Base-by-base conservation (phyloP, 2,888 invertebrate species). In the Parnassius mnemosyne region DNA sequence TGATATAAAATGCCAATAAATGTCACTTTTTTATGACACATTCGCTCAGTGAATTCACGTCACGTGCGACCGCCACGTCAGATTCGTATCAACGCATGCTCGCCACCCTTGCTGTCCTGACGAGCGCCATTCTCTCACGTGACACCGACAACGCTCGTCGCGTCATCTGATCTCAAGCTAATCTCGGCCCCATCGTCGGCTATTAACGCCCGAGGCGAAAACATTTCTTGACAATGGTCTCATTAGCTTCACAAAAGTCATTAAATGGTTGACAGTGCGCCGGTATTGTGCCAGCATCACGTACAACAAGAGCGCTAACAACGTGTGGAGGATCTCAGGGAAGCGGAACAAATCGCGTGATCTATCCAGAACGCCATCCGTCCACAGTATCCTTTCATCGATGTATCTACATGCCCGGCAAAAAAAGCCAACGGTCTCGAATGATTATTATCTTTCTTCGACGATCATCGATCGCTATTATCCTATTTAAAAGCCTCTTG, bases 1-100 rank as follows among this genome's bases (percentile, higher is more conserved):
- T 89, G 88, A 86, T 88, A 89, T 90, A 89, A 91, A 89, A 85
- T 79, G 84, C 87, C 87, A 89, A 89, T 91, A 89, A 91, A 89
- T 84, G 90, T 89, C 90, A 89, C 88, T 88, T 89, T 89, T 90
- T 91, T 90, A 89, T 89, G 87, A 87, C 79, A 77, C 81, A 74
- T 77, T 76, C 79, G 76, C 78, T 75, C 79, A 72, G 73, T 75
- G 83, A 73, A 88, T 85, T 85, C 89, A 78, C 67, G 85, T 90
- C 89, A 90, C 90, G 90, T 85, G 87, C 89, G 85, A 49, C 75
- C 65, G 80, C 75, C 79, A 83, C 53, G 65, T 77, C 85, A 84
- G 89, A 89, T 89, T 73, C 76, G 82, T 85, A 89, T 87, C 89
- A 84, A 80, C 76, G 77, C 66, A 64, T 64, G 68, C 69, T 63